A percentile compares a stretch with the other conserved stretches of the same genome.
These are phyloP conservation scores for Spodoptera littoralis DNA, from an alignment of 2,888 invertebrate species.

Conservation along the genomic window DNA sequence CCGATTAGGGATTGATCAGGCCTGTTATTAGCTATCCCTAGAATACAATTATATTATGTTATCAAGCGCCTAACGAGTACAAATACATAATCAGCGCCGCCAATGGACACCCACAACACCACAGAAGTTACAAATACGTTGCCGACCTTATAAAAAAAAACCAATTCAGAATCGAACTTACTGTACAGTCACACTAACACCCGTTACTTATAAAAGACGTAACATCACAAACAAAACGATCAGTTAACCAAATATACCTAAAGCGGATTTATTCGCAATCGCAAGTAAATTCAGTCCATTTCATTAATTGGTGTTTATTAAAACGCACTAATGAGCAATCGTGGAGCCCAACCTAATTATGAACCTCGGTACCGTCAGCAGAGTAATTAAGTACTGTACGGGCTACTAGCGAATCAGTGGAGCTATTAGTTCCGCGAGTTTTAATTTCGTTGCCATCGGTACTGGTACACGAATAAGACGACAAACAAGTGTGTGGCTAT, in stretches of 20 bases:
- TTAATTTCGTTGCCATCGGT: constrained; percentile 45
- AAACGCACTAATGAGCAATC: constrained; percentile 17
- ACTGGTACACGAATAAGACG: constrained; percentile 41
- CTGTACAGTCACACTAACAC: no score
- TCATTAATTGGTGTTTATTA: constrained; percentile 8
- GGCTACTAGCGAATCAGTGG: constrained; percentile 23
- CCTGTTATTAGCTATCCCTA: no score
- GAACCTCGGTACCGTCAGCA: constrained; percentile 23
- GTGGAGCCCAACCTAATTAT: constrained; percentile 32
- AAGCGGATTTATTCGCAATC: constrained; percentile 2
- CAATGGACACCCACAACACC: no score
- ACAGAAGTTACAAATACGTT: no score
- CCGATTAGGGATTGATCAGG: no score
- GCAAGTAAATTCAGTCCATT: constrained; percentile 9
- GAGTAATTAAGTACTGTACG: constrained; percentile 8
- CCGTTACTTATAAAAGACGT: no score
- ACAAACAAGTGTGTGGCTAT: constrained; percentile 31
- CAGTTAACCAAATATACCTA: constrained; percentile 5
- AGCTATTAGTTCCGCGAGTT: constrained; percentile 22
- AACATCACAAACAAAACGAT: background rate
- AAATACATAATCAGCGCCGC: no score
- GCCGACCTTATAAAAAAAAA: no score
- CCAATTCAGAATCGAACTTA: no score
- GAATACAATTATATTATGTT: no score
- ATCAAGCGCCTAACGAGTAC: no score